phyloP scores from a whole-genome alignment of 2,113 vertebrate genomes.

The Xiphophorus hellerii region DNA sequence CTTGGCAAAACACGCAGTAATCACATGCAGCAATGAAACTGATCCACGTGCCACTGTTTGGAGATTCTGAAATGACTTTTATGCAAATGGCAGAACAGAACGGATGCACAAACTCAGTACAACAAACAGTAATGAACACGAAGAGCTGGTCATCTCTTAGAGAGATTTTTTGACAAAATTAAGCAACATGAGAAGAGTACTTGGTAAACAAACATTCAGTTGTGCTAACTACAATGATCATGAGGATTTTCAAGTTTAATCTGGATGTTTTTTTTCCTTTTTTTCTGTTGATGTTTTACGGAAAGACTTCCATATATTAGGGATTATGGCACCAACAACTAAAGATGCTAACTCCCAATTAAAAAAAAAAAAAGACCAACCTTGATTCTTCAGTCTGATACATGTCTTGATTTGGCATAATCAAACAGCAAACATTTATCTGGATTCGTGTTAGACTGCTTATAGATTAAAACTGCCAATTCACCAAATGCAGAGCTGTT shows the following conservation, averaged over 20 bases:
- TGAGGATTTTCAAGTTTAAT: slow-evolving; percentile 69
- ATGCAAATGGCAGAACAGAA: slow-evolving; percentile 82
- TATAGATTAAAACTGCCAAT: slow-evolving; percentile 37
- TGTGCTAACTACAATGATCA: slow-evolving; percentile 70
- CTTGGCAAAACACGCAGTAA: no score
- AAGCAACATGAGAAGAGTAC: slow-evolving; percentile 64
- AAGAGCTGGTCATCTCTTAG: slow-evolving; percentile 72
- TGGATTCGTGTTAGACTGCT: slow-evolving; percentile 47
- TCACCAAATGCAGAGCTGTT: slow-evolving; percentile 36
- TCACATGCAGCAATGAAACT: slow-evolving; percentile 6
- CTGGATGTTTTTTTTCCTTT: slow-evolving; percentile 40
- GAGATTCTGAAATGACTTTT: slow-evolving; percentile 81
- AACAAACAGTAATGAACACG: slow-evolving; percentile 79
- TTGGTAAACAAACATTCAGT: slow-evolving; percentile 78
- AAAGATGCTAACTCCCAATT: slow-evolving; percentile 60
- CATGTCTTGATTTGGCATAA: slow-evolving; percentile 47
- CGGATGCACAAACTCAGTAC: slow-evolving; percentile 81
- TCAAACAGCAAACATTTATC: slow-evolving; percentile 49
- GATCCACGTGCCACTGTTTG: slow-evolving; percentile 22
- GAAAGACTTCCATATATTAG: slow-evolving; percentile 61
- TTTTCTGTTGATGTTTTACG: slow-evolving; percentile 46
- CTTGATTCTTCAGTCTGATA: slow-evolving; percentile 29
- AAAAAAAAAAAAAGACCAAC: slow-evolving; percentile 19
- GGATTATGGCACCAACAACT: slow-evolving; percentile 79
- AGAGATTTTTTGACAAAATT: slow-evolving; percentile 69